These are phyloP conservation scores for Nematopogon swammerdamellus DNA, from an alignment of 2,888 invertebrate species.

Conservation along the genomic window DNA sequence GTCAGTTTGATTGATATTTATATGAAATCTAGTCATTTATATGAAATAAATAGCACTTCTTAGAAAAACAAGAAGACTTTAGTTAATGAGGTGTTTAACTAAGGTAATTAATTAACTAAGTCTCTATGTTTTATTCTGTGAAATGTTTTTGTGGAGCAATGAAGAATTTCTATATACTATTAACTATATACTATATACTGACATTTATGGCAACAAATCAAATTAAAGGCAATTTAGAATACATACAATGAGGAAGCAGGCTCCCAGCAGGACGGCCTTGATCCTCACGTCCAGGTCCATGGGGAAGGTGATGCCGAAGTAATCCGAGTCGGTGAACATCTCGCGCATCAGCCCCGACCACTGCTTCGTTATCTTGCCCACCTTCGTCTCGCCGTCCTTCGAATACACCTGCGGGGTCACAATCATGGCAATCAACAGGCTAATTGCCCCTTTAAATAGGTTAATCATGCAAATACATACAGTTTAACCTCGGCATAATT, in stretches of 20 bases:
- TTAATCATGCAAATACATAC: constrained; percentile 1
- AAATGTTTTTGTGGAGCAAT: no score
- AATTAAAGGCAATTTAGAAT: no score
- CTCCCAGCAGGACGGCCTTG: constrained; percentile 77
- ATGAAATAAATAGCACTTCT: no score
- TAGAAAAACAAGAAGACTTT: no score
- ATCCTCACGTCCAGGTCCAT: constrained; percentile 83
- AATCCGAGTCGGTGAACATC: constrained; percentile 81
- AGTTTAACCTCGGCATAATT: neutral
- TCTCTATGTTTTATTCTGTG: no score
- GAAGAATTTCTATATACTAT: no score
- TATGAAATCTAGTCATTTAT: no score
- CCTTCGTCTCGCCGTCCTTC: constrained; percentile 69
- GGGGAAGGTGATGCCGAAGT: constrained; percentile 89
- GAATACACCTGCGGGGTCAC: constrained; percentile 62
- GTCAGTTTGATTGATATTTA: no score
- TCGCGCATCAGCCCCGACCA: constrained; percentile 84
- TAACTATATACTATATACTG: no score
- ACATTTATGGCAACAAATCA: no score
- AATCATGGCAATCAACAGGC: neutral
- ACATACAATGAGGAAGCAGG: constrained; percentile 79
- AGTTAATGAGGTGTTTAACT: no score
- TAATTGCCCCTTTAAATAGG: neutral
- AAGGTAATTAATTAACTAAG: no score
- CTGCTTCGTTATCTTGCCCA: constrained; percentile 87